phyloP scores from a whole-genome alignment of 2,888 invertebrate species.

The Pemphredon lugubris region DNA sequence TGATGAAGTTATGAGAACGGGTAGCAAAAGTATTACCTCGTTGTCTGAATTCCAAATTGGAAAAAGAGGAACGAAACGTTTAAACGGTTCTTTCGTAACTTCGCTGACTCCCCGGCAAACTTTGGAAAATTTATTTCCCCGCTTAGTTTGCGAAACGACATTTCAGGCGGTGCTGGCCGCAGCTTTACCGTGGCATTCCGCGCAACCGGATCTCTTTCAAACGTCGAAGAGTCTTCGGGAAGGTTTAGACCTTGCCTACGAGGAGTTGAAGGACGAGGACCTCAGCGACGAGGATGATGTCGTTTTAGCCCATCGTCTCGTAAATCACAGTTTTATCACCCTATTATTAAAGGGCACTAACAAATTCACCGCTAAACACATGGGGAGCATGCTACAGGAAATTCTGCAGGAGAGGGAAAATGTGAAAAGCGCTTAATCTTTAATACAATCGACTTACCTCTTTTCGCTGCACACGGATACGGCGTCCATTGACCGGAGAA shows the following conservation, averaged over 20 bases:
- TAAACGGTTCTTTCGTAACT: background rate
- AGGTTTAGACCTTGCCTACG: constrained; percentile 48
- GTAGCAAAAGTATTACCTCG: too few relatives aligned
- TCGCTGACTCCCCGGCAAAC: too few relatives aligned
- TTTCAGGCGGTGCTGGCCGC: constrained; percentile 65
- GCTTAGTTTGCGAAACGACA: too few relatives aligned
- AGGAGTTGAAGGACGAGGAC: constrained; percentile 56
- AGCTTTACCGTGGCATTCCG: constrained; percentile 52
- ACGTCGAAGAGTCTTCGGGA: constrained; percentile 50
- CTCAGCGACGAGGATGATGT: constrained; percentile 44
- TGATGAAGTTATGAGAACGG: too few relatives aligned
- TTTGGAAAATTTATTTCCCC: too few relatives aligned
- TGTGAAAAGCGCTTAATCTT: background rate
- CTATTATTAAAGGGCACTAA: constrained; percentile 53
- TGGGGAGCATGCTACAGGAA: constrained; percentile 28
- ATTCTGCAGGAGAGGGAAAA: constrained; percentile 13
- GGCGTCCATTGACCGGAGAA: too few relatives aligned
- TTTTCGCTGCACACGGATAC: too few relatives aligned
- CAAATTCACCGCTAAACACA: constrained; percentile 62
- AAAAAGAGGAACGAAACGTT: background rate
- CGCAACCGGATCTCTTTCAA: constrained; percentile 46
- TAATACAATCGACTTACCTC: too few relatives aligned
- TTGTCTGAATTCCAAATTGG: too few relatives aligned
- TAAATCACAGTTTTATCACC: constrained; percentile 64
- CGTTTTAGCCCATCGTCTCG: constrained; percentile 67